Conservation (phyloP, 2,888 invertebrate species). For the Pristionchus mayeri region DNA sequence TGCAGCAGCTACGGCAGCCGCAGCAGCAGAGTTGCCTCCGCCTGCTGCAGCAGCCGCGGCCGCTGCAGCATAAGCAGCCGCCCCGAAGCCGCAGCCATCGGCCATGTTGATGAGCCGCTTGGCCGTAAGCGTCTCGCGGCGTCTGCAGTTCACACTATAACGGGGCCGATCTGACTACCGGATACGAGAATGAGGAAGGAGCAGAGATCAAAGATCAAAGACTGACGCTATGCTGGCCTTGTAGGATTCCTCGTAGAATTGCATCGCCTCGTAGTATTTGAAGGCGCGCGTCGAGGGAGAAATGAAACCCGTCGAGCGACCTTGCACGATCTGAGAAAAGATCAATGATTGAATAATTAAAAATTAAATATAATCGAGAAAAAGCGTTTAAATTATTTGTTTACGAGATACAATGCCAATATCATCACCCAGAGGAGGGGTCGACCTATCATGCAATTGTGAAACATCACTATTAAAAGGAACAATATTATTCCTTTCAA, state of each 20-base stretch:
- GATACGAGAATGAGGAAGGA: background rate
- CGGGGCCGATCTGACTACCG: background rate
- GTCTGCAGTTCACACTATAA: constrained; percentile 38
- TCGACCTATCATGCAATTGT: no score
- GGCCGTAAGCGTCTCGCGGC: constrained; percentile 42
- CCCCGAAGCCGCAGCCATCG: constrained; percentile 29
- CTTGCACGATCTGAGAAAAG: constrained; percentile 44
- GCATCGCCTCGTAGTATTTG: constrained; percentile 49
- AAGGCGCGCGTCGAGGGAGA: constrained; percentile 46
- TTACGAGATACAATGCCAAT: no score
- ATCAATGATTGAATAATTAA: background rate
- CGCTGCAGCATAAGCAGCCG: background rate
- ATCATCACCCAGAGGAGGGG: no score
- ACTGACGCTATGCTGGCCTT: constrained; percentile 49
- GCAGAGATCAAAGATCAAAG: constrained; percentile 20
- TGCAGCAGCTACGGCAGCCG: background rate
- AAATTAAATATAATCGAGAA: no score
- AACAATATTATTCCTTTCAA: no score
- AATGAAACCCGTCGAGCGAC: constrained; percentile 12
- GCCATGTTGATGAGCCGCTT: constrained; percentile 24
- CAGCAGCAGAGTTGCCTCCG: background rate
- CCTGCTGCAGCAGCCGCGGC: background rate
- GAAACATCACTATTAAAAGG: no score
- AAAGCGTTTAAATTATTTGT: no score
- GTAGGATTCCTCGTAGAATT: constrained; percentile 48